Evolutionary conservation across 1,140 invertebrate genomes (phyloP), one percentile per base, ranked within the genome.

Genomic region (Gonioctena quinquepunctata): DNA sequence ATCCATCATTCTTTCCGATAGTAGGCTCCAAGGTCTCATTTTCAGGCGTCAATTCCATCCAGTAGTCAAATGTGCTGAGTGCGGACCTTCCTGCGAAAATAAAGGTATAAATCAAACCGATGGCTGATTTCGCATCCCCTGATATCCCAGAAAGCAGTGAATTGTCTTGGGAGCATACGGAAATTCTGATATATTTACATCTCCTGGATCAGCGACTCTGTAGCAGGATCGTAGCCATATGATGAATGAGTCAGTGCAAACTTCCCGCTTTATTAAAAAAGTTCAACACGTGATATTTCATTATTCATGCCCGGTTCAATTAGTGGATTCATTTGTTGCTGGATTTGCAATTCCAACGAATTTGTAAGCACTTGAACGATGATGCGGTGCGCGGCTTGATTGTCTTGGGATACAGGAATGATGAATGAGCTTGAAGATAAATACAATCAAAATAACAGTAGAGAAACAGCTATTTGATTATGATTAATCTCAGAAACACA

Each of bases 111-210:
- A 57, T 57, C 54, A 57, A 57, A 25, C 54, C 19, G 54, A 42
- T 42, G 33, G 54, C 22, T 57, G 54, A 57, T 57, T 57, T 57
- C 25, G n/a, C 54, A 57, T 19, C 54, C 54, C 19, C 7, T n/a
- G 54, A 57, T 57, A 25, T 57, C 22, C n/a, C 19, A 22, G 54
- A 25, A 57, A 57, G 25, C 54, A 57, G 11, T 11, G 54, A 21
- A 57, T 57, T 57, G 54, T 57, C 54, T 57, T 57, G 54, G 54
- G 54, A 57, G 21, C 25, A 22, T 18, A 22, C 54, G 54, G 22
- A 25, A 57, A 57, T 65, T 61, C 62, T 64, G 49, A 70, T 70
- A 70, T 70, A 70, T 69, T 69, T 70, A 61, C 68, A 70, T 70
- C 50, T 64, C 59, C 28, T 61, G 52, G 52, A 70, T 70, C 68